phyloP scores from a whole-genome alignment of 2,888 invertebrate species.

The Drosophila hamatofila region DNA sequence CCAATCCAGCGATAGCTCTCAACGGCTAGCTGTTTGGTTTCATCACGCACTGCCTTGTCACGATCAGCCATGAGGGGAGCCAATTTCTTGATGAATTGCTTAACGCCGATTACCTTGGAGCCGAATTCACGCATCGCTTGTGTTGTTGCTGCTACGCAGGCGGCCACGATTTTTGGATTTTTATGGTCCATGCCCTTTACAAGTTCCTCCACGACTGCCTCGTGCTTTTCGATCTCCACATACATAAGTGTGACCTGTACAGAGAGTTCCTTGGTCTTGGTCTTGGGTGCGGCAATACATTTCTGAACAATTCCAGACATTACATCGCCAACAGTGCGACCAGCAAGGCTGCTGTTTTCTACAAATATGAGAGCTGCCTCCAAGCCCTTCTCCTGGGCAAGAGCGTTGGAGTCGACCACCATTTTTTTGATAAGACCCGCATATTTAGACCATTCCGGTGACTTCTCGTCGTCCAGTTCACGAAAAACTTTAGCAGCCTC shows the following conservation, averaged over 20 bases:
- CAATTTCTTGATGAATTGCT: conserved; percentile 95
- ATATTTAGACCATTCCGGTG: conserved; percentile 96
- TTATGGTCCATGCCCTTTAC: conserved; percentile 97
- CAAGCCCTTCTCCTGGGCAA: conserved; percentile 97
- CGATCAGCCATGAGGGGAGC: conserved; percentile 94
- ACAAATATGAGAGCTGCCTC: conserved; percentile 96
- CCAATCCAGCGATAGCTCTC: conserved; percentile 97
- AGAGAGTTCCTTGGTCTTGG: conserved; percentile 96
- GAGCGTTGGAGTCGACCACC: conserved; percentile 96
- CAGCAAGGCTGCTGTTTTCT: conserved; percentile 95
- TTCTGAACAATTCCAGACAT: conserved; percentile 95
- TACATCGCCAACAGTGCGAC: conserved; percentile 95
- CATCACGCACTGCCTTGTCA: conserved; percentile 96
- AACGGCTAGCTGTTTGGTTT: conserved; percentile 95
- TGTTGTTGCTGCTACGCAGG: conserved; percentile 91
- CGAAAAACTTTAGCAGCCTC: conserved; percentile 95
- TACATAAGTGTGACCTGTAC: conserved; percentile 96
- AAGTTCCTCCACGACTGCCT: conserved; percentile 94
- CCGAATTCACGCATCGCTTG: conserved; percentile 95
- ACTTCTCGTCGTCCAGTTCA: conserved; percentile 96
- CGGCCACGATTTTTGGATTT: conserved; percentile 97
- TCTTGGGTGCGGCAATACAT: conserved; percentile 95
- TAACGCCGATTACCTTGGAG: conserved; percentile 94
- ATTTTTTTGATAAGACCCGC: conserved; percentile 96
- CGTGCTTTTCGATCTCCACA: conserved; percentile 97